These are phyloP conservation scores for Chanos chanos DNA, from an alignment of 2,797 vertebrate species.

Conservation along the genomic window DNA sequence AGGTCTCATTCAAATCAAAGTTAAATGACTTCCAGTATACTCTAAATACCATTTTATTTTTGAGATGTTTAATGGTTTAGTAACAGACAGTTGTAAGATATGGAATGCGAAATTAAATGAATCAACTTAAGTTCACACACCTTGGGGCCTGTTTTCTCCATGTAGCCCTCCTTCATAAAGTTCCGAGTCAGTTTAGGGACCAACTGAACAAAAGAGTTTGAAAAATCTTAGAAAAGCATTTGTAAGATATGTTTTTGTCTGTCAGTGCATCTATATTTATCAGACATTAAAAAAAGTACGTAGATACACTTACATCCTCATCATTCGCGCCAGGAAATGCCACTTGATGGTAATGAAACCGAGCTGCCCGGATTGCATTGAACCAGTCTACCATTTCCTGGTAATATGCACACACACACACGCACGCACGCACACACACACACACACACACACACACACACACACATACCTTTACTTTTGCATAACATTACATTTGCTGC, in stretches of 20 bases:
- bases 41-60: too few relatives aligned
- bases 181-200: constrained; percentile 96
- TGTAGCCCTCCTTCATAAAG: constrained; percentile 95
- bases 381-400: constrained; percentile 98
- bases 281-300: not conserved
- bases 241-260: constrained; percentile 20
- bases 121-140: constrained; percentile 65
- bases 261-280: not conserved
- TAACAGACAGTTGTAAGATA: too few relatives aligned
- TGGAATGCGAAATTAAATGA: not conserved
- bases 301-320: constrained; percentile 75
- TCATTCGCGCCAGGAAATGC: constrained; percentile 91
- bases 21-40: too few relatives aligned
- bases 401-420: constrained; percentile 20
- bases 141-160: constrained; percentile 98
- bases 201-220: constrained; percentile 75
- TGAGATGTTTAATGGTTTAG: too few relatives aligned
- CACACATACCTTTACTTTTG: too few relatives aligned
- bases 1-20: not conserved
- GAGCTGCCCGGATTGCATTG: constrained; percentile 92
- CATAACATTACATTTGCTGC: too few relatives aligned
- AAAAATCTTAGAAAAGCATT: too few relatives aligned
- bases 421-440: not conserved
- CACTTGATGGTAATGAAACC: constrained; percentile 97
- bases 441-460: not conserved